Conservation (phyloP, 2,797 vertebrate genomes). For the Lepilemur septentrionalis region DNA sequence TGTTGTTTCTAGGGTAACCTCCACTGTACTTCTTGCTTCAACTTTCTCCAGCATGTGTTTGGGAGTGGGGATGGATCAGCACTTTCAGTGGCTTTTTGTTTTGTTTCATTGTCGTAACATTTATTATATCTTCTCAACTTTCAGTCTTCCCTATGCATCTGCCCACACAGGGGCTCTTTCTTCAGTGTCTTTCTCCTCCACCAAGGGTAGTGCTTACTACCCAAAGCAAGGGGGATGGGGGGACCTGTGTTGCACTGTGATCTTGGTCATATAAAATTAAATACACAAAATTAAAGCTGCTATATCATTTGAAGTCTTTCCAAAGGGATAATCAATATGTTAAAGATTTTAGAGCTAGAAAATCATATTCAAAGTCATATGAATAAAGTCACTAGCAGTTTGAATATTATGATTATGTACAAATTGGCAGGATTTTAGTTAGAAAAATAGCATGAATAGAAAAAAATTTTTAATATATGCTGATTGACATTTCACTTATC, state of each 20-base stretch:
- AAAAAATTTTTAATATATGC: background rate
- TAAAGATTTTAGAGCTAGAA: background rate
- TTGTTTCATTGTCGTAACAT: background rate
- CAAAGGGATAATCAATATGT: background rate
- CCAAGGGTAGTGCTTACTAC: background rate
- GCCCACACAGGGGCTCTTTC: background rate
- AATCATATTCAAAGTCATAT: background rate
- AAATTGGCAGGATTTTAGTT: background rate
- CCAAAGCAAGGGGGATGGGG: background rate
- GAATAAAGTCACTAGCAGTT: background rate
- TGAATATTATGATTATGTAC: background rate
- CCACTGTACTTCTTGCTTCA: background rate
- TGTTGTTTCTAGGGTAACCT: background rate
- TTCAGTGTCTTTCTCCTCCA: background rate
- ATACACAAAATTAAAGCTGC: conserved; percentile 9
- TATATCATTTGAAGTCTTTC: background rate
- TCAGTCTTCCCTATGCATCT: background rate
- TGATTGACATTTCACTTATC: background rate
- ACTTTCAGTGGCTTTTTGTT: background rate
- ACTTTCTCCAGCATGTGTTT: background rate
- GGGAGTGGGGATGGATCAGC: background rate
- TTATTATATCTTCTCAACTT: background rate
- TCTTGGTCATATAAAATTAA: background rate
- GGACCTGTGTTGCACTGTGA: background rate
- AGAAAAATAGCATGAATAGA: background rate